Conservation (phyloP, 2,113 vertebrate species). For the Gallinago undulata region DNA sequence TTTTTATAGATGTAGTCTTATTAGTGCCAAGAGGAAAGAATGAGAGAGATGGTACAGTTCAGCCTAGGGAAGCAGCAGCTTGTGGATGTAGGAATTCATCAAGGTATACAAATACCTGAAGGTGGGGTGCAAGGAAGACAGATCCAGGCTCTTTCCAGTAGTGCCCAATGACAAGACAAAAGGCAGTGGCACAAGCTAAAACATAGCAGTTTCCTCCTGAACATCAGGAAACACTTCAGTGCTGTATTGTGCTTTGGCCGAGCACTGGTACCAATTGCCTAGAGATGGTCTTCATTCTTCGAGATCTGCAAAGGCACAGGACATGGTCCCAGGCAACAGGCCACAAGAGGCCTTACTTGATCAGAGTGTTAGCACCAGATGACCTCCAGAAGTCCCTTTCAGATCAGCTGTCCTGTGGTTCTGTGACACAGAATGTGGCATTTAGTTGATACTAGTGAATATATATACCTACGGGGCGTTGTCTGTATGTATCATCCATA, state of each 20-base stretch:
- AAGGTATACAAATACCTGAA: not conserved
- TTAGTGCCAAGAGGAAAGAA: not conserved
- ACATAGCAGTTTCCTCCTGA: not conserved
- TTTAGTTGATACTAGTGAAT: not conserved
- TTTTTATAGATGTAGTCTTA: not conserved
- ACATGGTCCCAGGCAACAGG: not conserved
- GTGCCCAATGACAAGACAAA: not conserved
- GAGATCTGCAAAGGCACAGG: not conserved
- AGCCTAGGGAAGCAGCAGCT: not conserved
- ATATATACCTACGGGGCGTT: not conserved
- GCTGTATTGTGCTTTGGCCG: accelerated
- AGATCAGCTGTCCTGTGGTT: not conserved
- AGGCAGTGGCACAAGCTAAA: not conserved
- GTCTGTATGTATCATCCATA: not conserved
- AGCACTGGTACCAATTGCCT: not conserved
- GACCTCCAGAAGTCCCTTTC: not conserved
- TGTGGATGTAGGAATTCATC: not conserved
- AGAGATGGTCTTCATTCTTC: not conserved
- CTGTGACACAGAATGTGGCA: not conserved
- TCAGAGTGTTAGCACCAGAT: accelerated
- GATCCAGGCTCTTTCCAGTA: not conserved
- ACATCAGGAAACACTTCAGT: not conserved
- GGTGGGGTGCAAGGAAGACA: not conserved
- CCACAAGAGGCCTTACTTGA: not conserved
- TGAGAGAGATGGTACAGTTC: not conserved